Base-by-base conservation (phyloP, 2,113 vertebrate genomes). In the Lucifuga dentata region DNA sequence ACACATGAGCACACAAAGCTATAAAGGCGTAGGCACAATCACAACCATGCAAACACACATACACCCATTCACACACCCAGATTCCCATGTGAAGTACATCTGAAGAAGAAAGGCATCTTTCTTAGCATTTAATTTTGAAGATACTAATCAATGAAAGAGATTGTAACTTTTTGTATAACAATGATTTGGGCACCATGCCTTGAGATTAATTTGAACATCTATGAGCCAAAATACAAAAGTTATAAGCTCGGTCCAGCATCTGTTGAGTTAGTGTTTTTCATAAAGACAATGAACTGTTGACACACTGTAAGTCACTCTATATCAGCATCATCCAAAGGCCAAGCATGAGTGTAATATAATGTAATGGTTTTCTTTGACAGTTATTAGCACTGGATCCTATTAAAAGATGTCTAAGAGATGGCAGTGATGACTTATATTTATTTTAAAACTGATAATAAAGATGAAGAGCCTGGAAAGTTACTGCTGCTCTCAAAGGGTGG, bases 281-380 rank as follows among this genome's bases (percentile, higher is more conserved):
- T 49, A 46, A 29, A 35, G n/a, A 58, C 44, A 17, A 20, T 45
- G 20, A 69, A 50, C 39, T 40, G 40, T 16, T 53, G 38, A 67
- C 40, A 38, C 40, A 36, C 56, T 56, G 39, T 46, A 21, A 19
- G 35, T 50, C 51, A 50, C 60, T 21, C 26, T 29, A 7, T 29
- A 62, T 17, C 68, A 48, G 33, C 13, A 8, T n/a, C 26, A 5
- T 29, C 26, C 26, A 29, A 29, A 29, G 26, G 7, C 26, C 26
- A n/a, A n/a, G n/a, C n/a, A n/a, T 29, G 26, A 29, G 3, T 29
- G 3, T 7, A 29, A 29, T 29, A 29, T 29, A 29, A 29, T 29
- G 3, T 29, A 29, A 29, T 29, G 7, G 7, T 29, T 29, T 3
- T 29, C 26, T 29, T 29, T 29, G 26, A 36, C 32, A 16, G 11